These are phyloP conservation scores for Oenanthe melanoleuca DNA, from an alignment of 2,113 vertebrate species.

Conservation along the genomic window DNA sequence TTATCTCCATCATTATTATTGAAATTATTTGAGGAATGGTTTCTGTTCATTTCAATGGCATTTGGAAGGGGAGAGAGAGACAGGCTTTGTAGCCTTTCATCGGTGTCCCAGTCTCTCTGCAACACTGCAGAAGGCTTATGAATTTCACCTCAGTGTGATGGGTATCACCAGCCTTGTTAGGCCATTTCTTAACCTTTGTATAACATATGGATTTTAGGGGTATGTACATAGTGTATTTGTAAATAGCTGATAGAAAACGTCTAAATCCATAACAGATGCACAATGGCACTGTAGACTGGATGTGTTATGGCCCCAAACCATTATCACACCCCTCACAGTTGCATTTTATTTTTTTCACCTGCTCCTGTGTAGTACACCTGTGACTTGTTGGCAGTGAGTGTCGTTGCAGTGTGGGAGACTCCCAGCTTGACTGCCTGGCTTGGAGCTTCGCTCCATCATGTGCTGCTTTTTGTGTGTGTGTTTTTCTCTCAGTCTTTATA, in stretches of 20 bases:
- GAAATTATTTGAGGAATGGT: neutral
- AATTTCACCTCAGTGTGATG: neutral
- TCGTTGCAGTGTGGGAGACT: conserved; percentile 34
- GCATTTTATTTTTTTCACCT: conserved; percentile 76
- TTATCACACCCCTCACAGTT: conserved; percentile 4
- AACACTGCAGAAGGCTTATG: neutral
- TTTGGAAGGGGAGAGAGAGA: neutral
- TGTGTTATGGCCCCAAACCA: conserved; percentile 24
- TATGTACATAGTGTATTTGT: neutral
- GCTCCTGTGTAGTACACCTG: conserved; percentile 75
- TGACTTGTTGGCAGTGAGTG: conserved; percentile 71
- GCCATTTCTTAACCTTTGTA: neutral
- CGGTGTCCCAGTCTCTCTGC: neutral
- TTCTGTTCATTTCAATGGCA: neutral
- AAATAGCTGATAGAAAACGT: neutral
- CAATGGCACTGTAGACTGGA: neutral
- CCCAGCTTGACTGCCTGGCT: conserved; percentile 61
- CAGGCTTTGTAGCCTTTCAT: neutral
- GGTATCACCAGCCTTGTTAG: neutral
- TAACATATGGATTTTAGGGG: neutral
- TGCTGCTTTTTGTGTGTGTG: conserved; percentile 12
- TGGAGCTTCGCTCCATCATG: conserved; percentile 34
- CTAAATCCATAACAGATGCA: neutral
- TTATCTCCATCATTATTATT: neutral
- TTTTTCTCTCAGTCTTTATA: neutral